A percentile compares a stretch with the other conserved stretches of the same genome.
phyloP scores from a whole-genome alignment of 2,888 invertebrate species.

The Tachystola acroxantha region DNA sequence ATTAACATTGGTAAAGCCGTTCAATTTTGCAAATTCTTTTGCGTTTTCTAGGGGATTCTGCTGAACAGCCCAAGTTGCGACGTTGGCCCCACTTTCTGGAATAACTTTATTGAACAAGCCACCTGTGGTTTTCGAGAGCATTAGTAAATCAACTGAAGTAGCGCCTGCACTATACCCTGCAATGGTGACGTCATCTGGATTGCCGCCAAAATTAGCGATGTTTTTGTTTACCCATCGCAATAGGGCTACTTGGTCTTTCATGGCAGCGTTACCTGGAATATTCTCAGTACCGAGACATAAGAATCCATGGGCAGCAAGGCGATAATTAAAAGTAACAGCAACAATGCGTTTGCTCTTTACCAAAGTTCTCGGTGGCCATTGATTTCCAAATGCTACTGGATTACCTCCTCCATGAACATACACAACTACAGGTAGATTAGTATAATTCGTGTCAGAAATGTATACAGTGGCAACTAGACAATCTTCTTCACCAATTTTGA shows the following conservation, averaged over 20 bases:
- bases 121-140: conserved; percentile 29
- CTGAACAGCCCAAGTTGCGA: conserved; percentile 29
- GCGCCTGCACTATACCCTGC: conserved; percentile 38
- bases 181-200: conserved; percentile 41
- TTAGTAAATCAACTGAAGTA: conserved; percentile 33
- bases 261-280: conserved; percentile 41
- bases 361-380: conserved; percentile 14
- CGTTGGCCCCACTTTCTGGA: conserved; percentile 37
- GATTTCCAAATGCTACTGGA: conserved; percentile 20
- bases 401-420: conserved; percentile 33
- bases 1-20: conserved; percentile 27
- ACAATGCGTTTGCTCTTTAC: conserved; percentile 23
- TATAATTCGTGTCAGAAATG: conserved; percentile 35
- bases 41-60: conserved; percentile 34
- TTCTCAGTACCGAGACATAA: conserved; percentile 31
- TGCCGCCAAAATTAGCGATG: conserved; percentile 41
- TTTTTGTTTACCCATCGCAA: conserved; percentile 43
- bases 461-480: conserved; percentile 50
- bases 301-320: conserved; percentile 30
- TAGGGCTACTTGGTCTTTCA: conserved; percentile 40
- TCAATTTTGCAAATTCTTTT: conserved; percentile 23
- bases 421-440: conserved; percentile 28
- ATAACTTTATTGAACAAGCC: conserved; percentile 40
- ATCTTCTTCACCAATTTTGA: conserved; percentile 28
- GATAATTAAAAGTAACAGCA: conserved; percentile 29